phyloP scores from a whole-genome alignment of 2,113 vertebrate species.

The Uria lomvia region DNA sequence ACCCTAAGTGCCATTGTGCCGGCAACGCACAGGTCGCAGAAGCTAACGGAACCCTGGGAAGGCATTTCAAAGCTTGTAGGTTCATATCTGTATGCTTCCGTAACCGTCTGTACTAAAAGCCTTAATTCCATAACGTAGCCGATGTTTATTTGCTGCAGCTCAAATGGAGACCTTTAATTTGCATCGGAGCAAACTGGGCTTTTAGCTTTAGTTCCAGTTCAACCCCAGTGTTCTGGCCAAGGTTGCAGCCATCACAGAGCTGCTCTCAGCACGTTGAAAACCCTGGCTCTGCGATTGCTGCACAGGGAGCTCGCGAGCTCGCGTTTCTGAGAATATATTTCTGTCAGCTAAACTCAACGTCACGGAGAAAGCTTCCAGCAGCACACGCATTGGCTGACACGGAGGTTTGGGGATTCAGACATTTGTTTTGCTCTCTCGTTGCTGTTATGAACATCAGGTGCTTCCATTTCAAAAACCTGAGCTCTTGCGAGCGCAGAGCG shows the following conservation, averaged over 20 bases:
- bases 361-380: background rate
- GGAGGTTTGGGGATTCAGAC: background rate
- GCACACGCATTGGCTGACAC: background rate
- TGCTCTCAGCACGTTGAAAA: background rate
- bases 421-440: background rate
- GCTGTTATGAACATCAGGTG: background rate
- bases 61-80: background rate
- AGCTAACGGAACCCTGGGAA: background rate
- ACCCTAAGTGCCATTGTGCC: background rate
- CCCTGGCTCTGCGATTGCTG: background rate
- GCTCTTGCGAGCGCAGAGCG: background rate
- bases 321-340: background rate
- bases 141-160: background rate
- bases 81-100: background rate
- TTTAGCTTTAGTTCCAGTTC: background rate
- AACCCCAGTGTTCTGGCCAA: background rate
- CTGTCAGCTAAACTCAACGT: background rate
- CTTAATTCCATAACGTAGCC: background rate
- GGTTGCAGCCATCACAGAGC: background rate
- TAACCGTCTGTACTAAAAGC: background rate
- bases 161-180: background rate
- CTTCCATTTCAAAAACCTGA: background rate
- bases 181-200: background rate
- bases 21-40: background rate
- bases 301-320: background rate